Percentiles rank a stretch among this genome's conserved stretches.
These are phyloP conservation scores for Pimephales promelas DNA, from an alignment of 2,113 vertebrate species.

Conservation along the genomic window DNA sequence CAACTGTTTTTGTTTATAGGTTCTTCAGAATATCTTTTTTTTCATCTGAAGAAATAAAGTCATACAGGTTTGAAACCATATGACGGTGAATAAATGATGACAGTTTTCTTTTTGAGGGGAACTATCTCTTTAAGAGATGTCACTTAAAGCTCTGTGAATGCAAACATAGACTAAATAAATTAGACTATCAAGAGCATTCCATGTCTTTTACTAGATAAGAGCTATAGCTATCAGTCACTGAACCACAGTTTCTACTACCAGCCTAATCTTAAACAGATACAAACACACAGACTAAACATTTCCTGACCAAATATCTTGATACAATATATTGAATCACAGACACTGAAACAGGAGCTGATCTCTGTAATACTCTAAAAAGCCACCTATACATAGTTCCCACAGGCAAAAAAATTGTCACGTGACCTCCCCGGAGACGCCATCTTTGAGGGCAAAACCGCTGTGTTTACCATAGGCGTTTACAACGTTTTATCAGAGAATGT, in stretches of 20 bases:
- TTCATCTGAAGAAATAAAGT: neutral
- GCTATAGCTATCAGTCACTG: neutral
- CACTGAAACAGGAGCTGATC: neutral
- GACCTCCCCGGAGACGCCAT: too few species aligned
- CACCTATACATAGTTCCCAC: too few species aligned
- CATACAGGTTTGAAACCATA: too few species aligned
- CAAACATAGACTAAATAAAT: slow-evolving; percentile 1
- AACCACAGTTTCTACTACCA: neutral
- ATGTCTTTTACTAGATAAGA: neutral
- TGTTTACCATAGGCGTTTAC: too few species aligned
- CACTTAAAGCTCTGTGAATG: neutral
- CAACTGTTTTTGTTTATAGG: neutral
- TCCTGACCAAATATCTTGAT: neutral
- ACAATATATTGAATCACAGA: neutral
- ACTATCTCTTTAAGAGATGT: neutral
- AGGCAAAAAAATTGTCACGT: too few species aligned
- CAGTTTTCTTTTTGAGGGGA: neutral
- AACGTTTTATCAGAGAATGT: too few species aligned
- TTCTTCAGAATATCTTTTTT: neutral
- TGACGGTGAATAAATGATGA: neutral
- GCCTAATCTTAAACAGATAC: slow-evolving; percentile 21
- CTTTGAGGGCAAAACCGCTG: too few species aligned
- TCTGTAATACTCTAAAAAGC: too few species aligned
- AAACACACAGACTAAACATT: slow-evolving; percentile 34
- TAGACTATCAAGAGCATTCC: neutral